Evolutionary conservation across 2,888 invertebrate genomes (phyloP).

Genomic region (Phyllotreta cruciferae): DNA sequence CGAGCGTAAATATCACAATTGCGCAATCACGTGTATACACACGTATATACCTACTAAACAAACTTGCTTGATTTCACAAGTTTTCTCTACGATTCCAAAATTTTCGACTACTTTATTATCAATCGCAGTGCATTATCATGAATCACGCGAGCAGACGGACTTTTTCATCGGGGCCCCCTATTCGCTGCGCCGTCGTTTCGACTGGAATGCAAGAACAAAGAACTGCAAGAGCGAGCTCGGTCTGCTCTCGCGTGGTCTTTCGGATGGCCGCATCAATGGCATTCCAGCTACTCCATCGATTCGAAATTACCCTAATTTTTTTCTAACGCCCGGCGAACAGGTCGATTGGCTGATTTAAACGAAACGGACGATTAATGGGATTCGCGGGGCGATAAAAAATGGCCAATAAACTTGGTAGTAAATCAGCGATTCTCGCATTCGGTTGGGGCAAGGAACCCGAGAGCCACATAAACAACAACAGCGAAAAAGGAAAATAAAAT

Average conservation of each 20-base stretch:
- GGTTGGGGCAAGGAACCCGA: constrained; percentile 15
- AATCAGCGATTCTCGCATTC: constrained; percentile 20
- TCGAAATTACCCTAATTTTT: constrained; percentile 13
- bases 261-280: constrained; percentile 24
- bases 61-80: too few species aligned
- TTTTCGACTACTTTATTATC: too few species aligned
- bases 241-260: constrained; percentile 7
- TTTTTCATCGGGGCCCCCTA: not conserved
- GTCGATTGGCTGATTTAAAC: too few species aligned
- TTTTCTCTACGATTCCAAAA: too few species aligned
- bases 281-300: constrained; percentile 24
- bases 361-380: not conserved
- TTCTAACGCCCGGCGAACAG: not conserved
- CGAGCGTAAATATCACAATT: too few species aligned
- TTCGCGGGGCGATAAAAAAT: not conserved
- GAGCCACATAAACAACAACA: constrained; percentile 30
- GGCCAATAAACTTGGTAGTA: constrained; percentile 18
- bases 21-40: too few species aligned
- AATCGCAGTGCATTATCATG: not conserved
- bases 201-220: constrained; percentile 42
- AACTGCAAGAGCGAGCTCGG: constrained; percentile 31
- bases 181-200: constrained; percentile 21
- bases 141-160: not conserved
- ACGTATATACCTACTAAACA: too few species aligned
- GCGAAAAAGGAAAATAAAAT: constrained; percentile 24